Percentiles rank a stretch among this genome's conserved stretches.
Evolutionary conservation across 1,140 invertebrate genomes (phyloP).

Genomic region (Orussus abietinus): DNA sequence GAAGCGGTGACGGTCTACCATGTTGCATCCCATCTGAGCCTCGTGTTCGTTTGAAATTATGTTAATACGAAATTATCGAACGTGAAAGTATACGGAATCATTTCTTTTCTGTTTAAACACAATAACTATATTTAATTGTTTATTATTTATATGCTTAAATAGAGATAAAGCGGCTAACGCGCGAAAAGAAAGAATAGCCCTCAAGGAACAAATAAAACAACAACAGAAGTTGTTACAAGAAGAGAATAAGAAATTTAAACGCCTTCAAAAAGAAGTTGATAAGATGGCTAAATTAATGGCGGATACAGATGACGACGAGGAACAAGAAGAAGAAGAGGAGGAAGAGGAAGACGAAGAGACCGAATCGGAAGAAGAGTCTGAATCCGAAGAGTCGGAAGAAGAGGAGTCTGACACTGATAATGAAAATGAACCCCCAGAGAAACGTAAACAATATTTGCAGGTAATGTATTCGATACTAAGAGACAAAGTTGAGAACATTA

Average conservation of each 20-base stretch:
- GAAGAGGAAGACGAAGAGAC: slow-evolving; percentile 65
- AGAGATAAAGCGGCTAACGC: slow-evolving; percentile 72
- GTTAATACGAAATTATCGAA: no score
- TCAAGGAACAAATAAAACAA: slow-evolving; percentile 77
- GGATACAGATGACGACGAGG: slow-evolving; percentile 70
- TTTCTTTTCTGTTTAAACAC: background rate
- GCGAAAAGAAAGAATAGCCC: slow-evolving; percentile 69
- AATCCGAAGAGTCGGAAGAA: slow-evolving; percentile 61
- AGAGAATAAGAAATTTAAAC: slow-evolving; percentile 72
- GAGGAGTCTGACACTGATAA: slow-evolving; percentile 61
- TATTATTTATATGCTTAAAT: background rate
- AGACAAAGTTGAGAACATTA: slow-evolving; percentile 1
- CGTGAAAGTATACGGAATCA: no score
- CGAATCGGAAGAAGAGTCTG: slow-evolving; percentile 56
- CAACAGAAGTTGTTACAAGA: slow-evolving; percentile 69
- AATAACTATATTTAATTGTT: slow-evolving; percentile 3
- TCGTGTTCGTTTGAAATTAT: no score
- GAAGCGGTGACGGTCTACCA: no score
- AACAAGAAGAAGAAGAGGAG: slow-evolving; percentile 51
- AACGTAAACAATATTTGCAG: slow-evolving; percentile 40
- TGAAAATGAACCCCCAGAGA: slow-evolving; percentile 53
- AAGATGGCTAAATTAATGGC: slow-evolving; percentile 84
- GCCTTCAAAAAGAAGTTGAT: slow-evolving; percentile 80
- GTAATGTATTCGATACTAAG: slow-evolving; percentile 17
- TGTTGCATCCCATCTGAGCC: no score